Evolutionary conservation across 2,797 vertebrate genomes (phyloP).

Genomic region (Loris lydekkerianus): DNA sequence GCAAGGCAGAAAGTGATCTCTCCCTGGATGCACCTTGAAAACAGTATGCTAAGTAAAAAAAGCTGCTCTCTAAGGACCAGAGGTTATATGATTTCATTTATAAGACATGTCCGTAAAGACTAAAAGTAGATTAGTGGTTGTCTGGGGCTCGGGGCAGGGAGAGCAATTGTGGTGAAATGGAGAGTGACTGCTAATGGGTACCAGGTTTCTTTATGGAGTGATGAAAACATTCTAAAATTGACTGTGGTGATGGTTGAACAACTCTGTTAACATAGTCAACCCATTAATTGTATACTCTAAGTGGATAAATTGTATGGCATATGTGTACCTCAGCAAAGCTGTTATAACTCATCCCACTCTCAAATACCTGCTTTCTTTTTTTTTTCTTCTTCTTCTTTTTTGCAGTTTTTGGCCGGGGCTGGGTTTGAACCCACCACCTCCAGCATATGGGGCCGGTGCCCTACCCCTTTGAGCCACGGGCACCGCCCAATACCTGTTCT

Average conservation of each 20-base stretch:
- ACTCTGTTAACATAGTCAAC: conserved; percentile 48
- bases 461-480: too few relatives aligned
- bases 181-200: neutral
- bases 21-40: conserved; percentile 47
- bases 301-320: neutral
- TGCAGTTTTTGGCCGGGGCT: too few relatives aligned
- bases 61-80: neutral
- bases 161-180: neutral
- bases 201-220: conserved; percentile 6
- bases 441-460: too few relatives aligned
- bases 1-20: neutral
- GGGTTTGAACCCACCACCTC: too few relatives aligned
- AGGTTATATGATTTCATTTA: conserved; percentile 3
- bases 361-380: neutral
- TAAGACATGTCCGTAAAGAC: conserved; percentile 16
- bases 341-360: conserved; percentile 14
- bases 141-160: neutral
- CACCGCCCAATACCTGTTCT: neutral
- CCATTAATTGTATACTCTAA: conserved; percentile 36
- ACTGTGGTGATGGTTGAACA: neutral
- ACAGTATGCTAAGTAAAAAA: conserved; percentile 48
- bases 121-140: neutral
- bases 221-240: conserved; percentile 62
- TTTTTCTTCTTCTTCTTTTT: too few relatives aligned
- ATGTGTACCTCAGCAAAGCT: conserved; percentile 46